phyloP scores from a whole-genome alignment of 1,140 invertebrate genomes.

The Lanistes nyassanus region DNA sequence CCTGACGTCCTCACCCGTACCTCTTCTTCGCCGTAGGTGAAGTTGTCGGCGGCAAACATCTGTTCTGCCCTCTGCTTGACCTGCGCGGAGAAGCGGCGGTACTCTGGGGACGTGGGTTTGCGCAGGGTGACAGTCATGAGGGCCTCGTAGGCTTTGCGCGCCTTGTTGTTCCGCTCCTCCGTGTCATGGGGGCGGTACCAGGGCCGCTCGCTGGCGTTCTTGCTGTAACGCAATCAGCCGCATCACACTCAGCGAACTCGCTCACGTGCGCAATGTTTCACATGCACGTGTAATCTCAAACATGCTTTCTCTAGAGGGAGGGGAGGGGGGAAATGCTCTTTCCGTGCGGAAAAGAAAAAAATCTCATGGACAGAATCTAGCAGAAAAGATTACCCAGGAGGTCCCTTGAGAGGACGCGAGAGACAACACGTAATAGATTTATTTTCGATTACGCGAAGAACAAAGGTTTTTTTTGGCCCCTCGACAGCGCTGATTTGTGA shows the following conservation, averaged over 20 bases:
- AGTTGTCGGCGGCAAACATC: conserved; percentile 79
- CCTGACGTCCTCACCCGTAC: conserved; percentile 62
- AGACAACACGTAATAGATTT: too few relatives aligned
- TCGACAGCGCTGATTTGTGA: too few relatives aligned
- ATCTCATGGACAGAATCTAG: too few relatives aligned
- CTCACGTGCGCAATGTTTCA: background rate
- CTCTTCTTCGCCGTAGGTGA: conserved; percentile 68
- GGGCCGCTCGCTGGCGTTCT: conserved; percentile 73
- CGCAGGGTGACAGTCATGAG: conserved; percentile 87
- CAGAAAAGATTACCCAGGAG: too few relatives aligned
- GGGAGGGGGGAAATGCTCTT: too few relatives aligned
- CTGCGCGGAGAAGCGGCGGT: conserved; percentile 76
- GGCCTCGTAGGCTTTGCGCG: conserved; percentile 88
- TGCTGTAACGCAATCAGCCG: conserved; percentile 46
- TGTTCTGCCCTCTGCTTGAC: conserved; percentile 83
- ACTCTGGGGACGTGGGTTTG: conserved; percentile 75
- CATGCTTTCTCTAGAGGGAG: background rate
- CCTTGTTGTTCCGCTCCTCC: conserved; percentile 81
- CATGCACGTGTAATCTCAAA: background rate
- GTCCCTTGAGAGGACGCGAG: too few relatives aligned
- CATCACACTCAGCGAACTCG: background rate
- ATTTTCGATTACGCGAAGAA: too few relatives aligned
- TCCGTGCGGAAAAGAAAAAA: too few relatives aligned
- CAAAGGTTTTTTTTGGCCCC: too few relatives aligned
- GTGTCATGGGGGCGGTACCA: conserved; percentile 87